These are phyloP conservation scores for Thalpophila matura DNA, from an alignment of 2,888 invertebrate genomes.

Conservation along the genomic window DNA sequence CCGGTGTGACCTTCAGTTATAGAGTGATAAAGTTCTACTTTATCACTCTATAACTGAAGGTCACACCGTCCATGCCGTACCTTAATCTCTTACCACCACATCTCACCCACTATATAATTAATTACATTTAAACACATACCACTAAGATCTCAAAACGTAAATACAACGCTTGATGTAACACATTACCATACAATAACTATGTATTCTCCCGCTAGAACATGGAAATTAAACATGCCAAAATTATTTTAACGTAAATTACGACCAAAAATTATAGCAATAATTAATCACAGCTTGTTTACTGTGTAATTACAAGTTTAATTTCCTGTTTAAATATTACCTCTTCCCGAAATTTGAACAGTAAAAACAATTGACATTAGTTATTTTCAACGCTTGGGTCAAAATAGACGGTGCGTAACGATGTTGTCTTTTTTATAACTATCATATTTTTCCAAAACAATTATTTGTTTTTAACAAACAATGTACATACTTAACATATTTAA, in stretches of 20 bases:
- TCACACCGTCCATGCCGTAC: too few species aligned
- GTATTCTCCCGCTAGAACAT: constrained; percentile 36
- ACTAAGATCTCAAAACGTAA: neutral
- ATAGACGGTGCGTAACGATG: constrained; percentile 1
- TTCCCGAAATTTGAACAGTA: constrained; percentile 16
- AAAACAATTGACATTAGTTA: constrained; percentile 33
- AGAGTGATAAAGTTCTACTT: too few species aligned
- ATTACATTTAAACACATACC: neutral
- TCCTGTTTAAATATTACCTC: constrained; percentile 27
- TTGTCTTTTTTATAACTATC: constrained; percentile 27
- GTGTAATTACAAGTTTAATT: constrained; percentile 53
- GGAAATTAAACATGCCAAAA: constrained; percentile 44
- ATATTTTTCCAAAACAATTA: constrained; percentile 45
- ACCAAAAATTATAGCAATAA: constrained; percentile 52
- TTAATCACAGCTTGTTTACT: constrained; percentile 56
- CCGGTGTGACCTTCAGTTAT: too few species aligned
- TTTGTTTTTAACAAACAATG: too few species aligned
- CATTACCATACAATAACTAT: constrained; percentile 55
- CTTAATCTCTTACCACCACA: neutral
- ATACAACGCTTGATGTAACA: neutral
- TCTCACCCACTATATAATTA: neutral
- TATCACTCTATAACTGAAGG: too few species aligned
- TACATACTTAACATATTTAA: too few species aligned
- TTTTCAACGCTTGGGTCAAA: constrained; percentile 35
- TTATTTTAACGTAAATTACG: constrained; percentile 31